Evolutionary conservation across 1,140 invertebrate species (phyloP), one percentile per base, ranked within the genome.

Genomic region (Achatina immaculata): DNA sequence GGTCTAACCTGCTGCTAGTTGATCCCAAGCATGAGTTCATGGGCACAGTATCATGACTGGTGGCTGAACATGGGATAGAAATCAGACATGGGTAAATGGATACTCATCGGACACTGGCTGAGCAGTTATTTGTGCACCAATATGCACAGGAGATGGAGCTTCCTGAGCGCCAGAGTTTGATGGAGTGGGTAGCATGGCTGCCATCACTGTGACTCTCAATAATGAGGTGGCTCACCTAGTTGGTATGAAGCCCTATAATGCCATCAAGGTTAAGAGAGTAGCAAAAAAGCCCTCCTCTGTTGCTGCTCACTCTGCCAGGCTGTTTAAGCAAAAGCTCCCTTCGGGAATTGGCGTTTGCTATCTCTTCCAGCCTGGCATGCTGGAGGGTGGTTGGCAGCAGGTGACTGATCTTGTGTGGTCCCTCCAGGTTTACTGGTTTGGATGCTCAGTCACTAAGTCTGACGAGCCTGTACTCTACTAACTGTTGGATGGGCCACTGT

Each of bases 131-230:
- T 58, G 79, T 68, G 4, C 71, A 68, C 48, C 81, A 83, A 72
- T 85, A 83, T 68, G 82, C 82, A 9, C 77, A 83, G 45, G 73
- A 83, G 72, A 80, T 84, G 65, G n/a, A 34, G 58, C 77, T 74
- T 1, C 24, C 62, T 69, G 16, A 51, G 1, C 71, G 68, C 1
- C 36, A 77, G 66, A 34, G 78, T 34, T 83, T 68, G 65, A 42
- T 68, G 19, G 73, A 85, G 69, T 83, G 77, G 82, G 82, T 81
- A 1, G 14, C 14, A 16, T 21, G 31, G 19, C 34, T 74, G 42
- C 42, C 72, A n/a, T 16, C 9, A 43, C 48, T n/a, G 19, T 6
- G 14, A 28, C 42, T 9, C 14, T 74, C 3, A 74, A 74, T 16
- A 36, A 36, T 28, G 72, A 74, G 51, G 72, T 42, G 36, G 31